These are phyloP conservation scores for Frankliniella intonsa DNA, from an alignment of 2,888 invertebrate species.

Conservation along the genomic window DNA sequence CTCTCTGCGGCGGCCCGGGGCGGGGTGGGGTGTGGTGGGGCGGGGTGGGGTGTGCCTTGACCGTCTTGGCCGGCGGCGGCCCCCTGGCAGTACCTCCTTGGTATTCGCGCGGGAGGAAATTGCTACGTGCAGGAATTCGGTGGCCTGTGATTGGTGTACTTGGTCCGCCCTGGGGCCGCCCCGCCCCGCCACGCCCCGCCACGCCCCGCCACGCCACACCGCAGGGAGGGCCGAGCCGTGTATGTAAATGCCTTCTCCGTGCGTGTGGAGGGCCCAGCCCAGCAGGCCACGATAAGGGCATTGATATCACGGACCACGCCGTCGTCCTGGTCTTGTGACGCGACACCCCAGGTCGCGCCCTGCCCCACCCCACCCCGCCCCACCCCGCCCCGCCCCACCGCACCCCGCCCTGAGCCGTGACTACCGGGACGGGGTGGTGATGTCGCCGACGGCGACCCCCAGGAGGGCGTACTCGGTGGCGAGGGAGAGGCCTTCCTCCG, in stretches of 20 bases:
- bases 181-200: neutral
- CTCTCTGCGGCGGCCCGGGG: neutral
- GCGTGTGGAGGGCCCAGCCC: too few relatives aligned
- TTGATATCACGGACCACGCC: too few relatives aligned
- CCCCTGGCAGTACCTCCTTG: neutral
- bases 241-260: too few relatives aligned
- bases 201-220: neutral
- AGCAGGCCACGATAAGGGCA: too few relatives aligned
- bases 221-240: neutral
- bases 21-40: neutral
- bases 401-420: neutral
- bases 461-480: neutral
- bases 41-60: neutral
- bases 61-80: slow-evolving; percentile 16
- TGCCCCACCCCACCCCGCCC: neutral
- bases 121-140: slow-evolving; percentile 2
- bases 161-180: neutral
- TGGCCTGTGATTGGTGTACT: slow-evolving; percentile 16
- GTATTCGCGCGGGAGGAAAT: slow-evolving; percentile 9
- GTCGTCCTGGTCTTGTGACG: too few relatives aligned
- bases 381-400: neutral
- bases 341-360: neutral
- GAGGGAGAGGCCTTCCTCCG: neutral
- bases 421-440: neutral
- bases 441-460: slow-evolving; percentile 5